Percentiles rank a stretch among this genome's conserved stretches.
These are phyloP conservation scores for Thelaira solivaga DNA, from an alignment of 2,888 invertebrate genomes.

Conservation along the genomic window DNA sequence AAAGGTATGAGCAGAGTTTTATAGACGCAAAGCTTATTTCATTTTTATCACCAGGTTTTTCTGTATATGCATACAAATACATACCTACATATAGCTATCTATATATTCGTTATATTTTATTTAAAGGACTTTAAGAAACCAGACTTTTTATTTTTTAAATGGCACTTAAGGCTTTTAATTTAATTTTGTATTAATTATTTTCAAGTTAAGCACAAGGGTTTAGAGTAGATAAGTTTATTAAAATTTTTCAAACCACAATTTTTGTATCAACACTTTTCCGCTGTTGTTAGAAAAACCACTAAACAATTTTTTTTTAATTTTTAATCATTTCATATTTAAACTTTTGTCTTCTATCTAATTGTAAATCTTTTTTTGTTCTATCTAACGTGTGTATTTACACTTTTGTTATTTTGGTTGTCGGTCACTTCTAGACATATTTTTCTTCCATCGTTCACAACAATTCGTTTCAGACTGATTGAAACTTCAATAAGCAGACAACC, in stretches of 20 bases:
- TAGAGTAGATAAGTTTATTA: background rate
- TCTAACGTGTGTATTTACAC: slow-evolving; percentile 29
- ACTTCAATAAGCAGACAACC: slow-evolving; percentile 68
- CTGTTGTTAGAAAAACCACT: slow-evolving; percentile 13
- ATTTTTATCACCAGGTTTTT: slow-evolving; percentile 24
- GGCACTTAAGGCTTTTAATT: slow-evolving; percentile 50
- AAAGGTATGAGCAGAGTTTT: slow-evolving; percentile 54
- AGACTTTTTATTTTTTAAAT: slow-evolving; percentile 53
- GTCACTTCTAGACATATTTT: slow-evolving; percentile 46
- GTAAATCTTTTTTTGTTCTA: slow-evolving; percentile 11
- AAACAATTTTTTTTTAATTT: background rate
- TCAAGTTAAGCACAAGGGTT: background rate
- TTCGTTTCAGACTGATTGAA: slow-evolving; percentile 74
- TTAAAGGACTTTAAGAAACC: slow-evolving; percentile 44
- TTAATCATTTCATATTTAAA: slow-evolving; percentile 19
- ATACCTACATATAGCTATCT: slow-evolving; percentile 6
- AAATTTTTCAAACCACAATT: slow-evolving; percentile 11
- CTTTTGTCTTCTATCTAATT: slow-evolving; percentile 1
- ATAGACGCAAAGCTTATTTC: slow-evolving; percentile 55
- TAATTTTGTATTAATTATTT: no score
- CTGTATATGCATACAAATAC: background rate
- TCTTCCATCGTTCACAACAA: slow-evolving; percentile 73
- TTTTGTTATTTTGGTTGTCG: slow-evolving; percentile 23
- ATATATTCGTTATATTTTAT: slow-evolving; percentile 17
- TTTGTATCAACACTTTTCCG: slow-evolving; percentile 7